Base-by-base conservation (phyloP, 2,113 vertebrate genomes). In the Urocitellus parryii region DNA sequence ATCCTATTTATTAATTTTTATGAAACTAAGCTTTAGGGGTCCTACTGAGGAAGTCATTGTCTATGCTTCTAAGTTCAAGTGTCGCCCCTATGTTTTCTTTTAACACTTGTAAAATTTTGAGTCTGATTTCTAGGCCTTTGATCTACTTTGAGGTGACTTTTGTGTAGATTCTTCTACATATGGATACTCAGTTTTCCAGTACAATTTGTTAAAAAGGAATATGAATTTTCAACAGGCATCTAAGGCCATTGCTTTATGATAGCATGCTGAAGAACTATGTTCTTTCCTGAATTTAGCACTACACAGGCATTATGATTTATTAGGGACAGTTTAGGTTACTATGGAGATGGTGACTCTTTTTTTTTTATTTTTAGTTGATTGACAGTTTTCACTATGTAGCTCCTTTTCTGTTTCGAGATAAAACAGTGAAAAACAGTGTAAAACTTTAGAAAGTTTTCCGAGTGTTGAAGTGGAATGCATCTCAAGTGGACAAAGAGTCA, bases 261-360 rank as follows among this genome's bases (percentile, higher is more conserved):
- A 74, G 18, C 22, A 68, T 42, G 0, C 37, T 83, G 34, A 3
- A 48, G 25, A 83, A 87, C 20, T 22, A 70, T 25, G 13, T 34
- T 86, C 68, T 86, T 72, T 34, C 74, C 16, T 81, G 37, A 18
- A 56, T 84, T n/a, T 58, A 14, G 32, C 2, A 81, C 37, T 42
- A 90, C 83, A 61, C 4, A 45, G 63, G 25, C 25, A 5, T 42
- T 51, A 65, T 45, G 27, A 76, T 51, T 83, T 96, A 63, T 32
- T 22, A 42, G 78, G 77, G 53, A 93, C 29, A 73, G 32, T 34
- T 13, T 73, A 65, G 67, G 68, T 95, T 94, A 37, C 85, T 88
- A 77, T 81, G 93, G 95, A 95, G 37, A 97, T n/a, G 9, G 39
- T 42, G 37, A 90, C 67, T 89, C 70, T 22, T n/a, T 88, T 90